phyloP scores from a whole-genome alignment of 2,797 vertebrate genomes.

The Notolabrus celidotus region DNA sequence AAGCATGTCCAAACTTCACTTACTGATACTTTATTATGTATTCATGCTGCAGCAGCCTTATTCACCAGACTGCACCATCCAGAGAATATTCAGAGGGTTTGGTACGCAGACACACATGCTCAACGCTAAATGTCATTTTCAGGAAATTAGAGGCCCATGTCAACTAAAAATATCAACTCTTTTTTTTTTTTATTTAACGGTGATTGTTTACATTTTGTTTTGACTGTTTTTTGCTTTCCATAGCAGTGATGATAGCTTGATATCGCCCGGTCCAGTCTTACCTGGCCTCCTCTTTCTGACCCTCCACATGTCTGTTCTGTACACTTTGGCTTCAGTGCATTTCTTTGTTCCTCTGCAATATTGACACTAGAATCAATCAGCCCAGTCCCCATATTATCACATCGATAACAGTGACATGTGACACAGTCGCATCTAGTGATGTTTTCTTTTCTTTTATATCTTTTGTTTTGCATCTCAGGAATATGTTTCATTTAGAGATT shows the following conservation, averaged over 20 bases:
- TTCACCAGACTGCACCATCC: conserved; percentile 9
- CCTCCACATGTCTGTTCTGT: conserved; percentile 53
- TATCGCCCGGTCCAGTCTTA: conserved; percentile 25
- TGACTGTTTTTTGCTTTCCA: conserved; percentile 26
- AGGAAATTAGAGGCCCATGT: conserved; percentile 55
- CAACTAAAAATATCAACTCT: conserved; percentile 19
- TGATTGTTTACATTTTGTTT: conserved; percentile 35
- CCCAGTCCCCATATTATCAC: conserved; percentile 47
- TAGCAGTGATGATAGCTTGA: conserved; percentile 38
- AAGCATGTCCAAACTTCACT: conserved; percentile 37
- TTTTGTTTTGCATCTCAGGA: conserved; percentile 85
- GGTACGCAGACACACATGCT: not conserved
- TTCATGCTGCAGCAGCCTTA: conserved; percentile 15
- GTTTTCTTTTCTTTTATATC: conserved; percentile 9
- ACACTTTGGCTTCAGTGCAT: conserved; percentile 62
- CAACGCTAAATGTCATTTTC: conserved; percentile 3
- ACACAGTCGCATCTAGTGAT: conserved; percentile 54
- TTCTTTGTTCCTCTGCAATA: conserved; percentile 56
- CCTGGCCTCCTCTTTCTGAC: conserved; percentile 26
- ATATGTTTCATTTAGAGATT: conserved; percentile 74
- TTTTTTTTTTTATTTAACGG: conserved; percentile 5
- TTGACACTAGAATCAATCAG: conserved; percentile 59
- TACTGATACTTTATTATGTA: conserved; percentile 23
- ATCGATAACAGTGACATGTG: conserved; percentile 38
- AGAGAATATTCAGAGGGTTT: not conserved